A percentile compares a stretch with the other conserved stretches of the same genome.
These are phyloP conservation scores for Microcebus murinus DNA, from an alignment of 2,113 vertebrate genomes.

Conservation along the genomic window DNA sequence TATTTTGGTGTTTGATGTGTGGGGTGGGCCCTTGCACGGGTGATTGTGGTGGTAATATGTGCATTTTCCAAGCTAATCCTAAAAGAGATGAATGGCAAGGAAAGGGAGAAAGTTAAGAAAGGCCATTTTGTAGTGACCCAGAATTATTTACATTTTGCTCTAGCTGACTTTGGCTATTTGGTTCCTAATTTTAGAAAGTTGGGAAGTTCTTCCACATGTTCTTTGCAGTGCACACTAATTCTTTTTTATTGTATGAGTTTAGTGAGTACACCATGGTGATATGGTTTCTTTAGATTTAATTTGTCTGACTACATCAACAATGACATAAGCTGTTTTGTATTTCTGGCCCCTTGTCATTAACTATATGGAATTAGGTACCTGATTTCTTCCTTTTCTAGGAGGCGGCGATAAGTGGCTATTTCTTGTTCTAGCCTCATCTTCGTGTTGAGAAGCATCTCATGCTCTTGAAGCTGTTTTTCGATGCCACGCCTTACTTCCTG, in stretches of 20 bases:
- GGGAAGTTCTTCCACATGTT: not conserved
- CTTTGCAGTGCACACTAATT: not conserved
- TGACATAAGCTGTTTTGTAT: not conserved
- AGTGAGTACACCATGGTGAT: not conserved
- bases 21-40: too few relatives aligned
- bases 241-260: not conserved
- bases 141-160: not conserved
- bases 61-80: not conserved
- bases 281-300: not conserved
- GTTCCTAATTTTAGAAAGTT: not conserved
- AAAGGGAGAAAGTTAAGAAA: not conserved
- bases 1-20: not conserved
- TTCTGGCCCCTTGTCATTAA: not conserved
- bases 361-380: slow-evolving; percentile 85
- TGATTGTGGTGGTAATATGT: not conserved
- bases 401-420: slow-evolving; percentile 93
- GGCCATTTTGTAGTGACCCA: not conserved
- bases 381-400: slow-evolving; percentile 95
- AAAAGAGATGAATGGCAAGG: not conserved
- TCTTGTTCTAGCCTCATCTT: slow-evolving; percentile 97
- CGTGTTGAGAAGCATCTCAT: slow-evolving; percentile 94
- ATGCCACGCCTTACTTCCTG: slow-evolving; percentile 91
- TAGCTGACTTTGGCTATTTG: not conserved
- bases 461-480: slow-evolving; percentile 92
- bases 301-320: not conserved